Base-by-base conservation (phyloP, 1,140 invertebrate genomes). In the Popillia japonica region DNA sequence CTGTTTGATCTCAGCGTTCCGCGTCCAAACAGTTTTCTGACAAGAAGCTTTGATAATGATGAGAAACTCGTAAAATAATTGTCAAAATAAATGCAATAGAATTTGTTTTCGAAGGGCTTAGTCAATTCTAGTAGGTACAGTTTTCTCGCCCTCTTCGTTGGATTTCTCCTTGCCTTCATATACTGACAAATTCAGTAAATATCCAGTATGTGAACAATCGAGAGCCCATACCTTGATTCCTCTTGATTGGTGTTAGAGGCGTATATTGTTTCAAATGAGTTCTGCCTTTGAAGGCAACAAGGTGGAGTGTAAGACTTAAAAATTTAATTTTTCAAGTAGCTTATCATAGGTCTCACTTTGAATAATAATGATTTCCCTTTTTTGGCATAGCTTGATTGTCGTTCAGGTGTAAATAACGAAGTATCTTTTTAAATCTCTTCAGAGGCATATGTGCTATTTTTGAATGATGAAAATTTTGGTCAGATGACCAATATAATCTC, bases 201-300 rank as follows among this genome's bases (percentile, higher is more conserved):
- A 76, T 10, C 77, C 78, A 77, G 83, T 78, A 6, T 27, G n/a
- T 55, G 75, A 75, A 77, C 64, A 59, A n/a, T n/a, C n/a, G n/a
- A n/a, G n/a, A 55, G 27, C 11, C 86, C 86, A 87, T 68, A 87
- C 81, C 81, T 86, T 88, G 76, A 86, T 86, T 11, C 86, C 87
- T 81, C 87, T 89, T 88, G 78, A 86, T 86, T 27, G 87, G 87
- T 83, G 89, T 88, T 77, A 82, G 83, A 76, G 85, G 87, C 73
- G 85, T 83, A 81, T 88, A 89, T 79, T 88, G 86, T 81, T 86
- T 86, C 68, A 86, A 20, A 20, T 79, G 79, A 79, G 80, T 84
- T 76, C 83, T 82, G 76, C 83, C 84, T 82, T 87, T 86, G 79
- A 86, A 86, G 77, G 82, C 83, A 72, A 87, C 82, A 82, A 87